Percentiles rank a stretch among this genome's conserved stretches.
Conservation (phyloP, 2,888 invertebrate genomes). For the Scaeva pyrastri region DNA sequence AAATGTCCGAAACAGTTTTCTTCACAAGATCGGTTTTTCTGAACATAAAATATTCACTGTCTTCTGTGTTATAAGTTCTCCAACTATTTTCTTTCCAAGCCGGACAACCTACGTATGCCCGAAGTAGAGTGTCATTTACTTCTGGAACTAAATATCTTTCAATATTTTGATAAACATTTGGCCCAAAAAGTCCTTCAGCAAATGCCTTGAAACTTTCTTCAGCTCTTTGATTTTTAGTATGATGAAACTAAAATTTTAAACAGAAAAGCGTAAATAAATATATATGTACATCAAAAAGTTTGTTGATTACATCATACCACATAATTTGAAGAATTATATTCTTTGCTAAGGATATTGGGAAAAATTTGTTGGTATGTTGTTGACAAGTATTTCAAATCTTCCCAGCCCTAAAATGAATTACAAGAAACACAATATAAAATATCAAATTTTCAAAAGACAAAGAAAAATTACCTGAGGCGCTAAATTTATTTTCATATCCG, state of each 20-base stretch:
- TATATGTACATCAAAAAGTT: constrained; percentile 9
- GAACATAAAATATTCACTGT: constrained; percentile 80
- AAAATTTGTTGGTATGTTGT: constrained; percentile 88
- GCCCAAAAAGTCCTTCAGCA: constrained; percentile 85
- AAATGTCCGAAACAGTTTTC: constrained; percentile 84
- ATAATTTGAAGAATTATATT: constrained; percentile 85
- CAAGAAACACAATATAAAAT: too few species aligned
- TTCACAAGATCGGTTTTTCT: constrained; percentile 79
- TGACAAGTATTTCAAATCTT: constrained; percentile 88
- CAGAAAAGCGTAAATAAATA: constrained; percentile 77
- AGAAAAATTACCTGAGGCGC: constrained; percentile 84
- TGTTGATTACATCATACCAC: constrained; percentile 83
- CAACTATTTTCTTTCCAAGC: constrained; percentile 85
- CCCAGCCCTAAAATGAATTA: constrained; percentile 84
- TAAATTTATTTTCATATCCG: constrained; percentile 86
- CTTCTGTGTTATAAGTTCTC: constrained; percentile 82
- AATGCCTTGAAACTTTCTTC: constrained; percentile 87
- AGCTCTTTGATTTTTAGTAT: constrained; percentile 86
- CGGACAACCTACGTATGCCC: constrained; percentile 87
- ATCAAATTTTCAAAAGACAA: too few species aligned
- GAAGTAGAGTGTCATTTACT: constrained; percentile 83
- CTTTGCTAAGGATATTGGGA: constrained; percentile 86
- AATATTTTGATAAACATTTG: constrained; percentile 78
- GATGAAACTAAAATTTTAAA: constrained; percentile 85
- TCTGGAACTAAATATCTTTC: constrained; percentile 77